Evolutionary conservation across 2,888 invertebrate species (phyloP), one percentile per base, ranked within the genome.

Genomic region (Noctua janthina): DNA sequence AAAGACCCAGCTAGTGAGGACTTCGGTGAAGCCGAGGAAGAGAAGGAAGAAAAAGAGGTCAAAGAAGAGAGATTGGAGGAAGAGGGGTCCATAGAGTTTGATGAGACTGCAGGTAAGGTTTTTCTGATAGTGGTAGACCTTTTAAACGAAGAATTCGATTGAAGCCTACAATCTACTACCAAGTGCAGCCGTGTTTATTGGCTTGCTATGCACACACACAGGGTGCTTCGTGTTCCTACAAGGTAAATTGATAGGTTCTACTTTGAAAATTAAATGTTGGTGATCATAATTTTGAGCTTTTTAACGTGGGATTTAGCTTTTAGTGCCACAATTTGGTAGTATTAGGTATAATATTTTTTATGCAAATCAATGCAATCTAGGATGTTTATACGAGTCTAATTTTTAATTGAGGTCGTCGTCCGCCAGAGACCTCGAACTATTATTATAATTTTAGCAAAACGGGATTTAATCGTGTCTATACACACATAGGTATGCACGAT

Each of bases 1-100:
- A 97, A 97, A 84, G 97, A 98, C 91, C 97, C 97, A 0, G 95
- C 90, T 49, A 77, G 90, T 5, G 94, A 95, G 71, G 95, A 95
- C 85, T 93, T 87, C 8, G 96, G 96, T 0, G 97, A 96, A 83
- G 96, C 93, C 0, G 97, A 96, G 78, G 97, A 97, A 78, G 97
- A 93, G 93, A 95, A 95, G 82, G 97, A 94, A 2, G 95, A 95
- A 35, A 89, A 87, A 6, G 94, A 93, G 59, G 91, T 88, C 1
- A 90, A 90, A 4, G 94, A 93, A 67, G 97, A 97, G 80, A 96
- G 97, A 83, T 93, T 93, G 17, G 96, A 94, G 20, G 93, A 93
- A 51, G 97, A 97, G 84, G 95, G 93, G 15, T 95, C 95, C 78
- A 94, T 94, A 39, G 95, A 97, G 62, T 79, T 95, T 75, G 97